Percentiles rank a stretch among this genome's conserved stretches.
phyloP scores from a whole-genome alignment of 2,888 invertebrate genomes.

The Chloromyia formosa region DNA sequence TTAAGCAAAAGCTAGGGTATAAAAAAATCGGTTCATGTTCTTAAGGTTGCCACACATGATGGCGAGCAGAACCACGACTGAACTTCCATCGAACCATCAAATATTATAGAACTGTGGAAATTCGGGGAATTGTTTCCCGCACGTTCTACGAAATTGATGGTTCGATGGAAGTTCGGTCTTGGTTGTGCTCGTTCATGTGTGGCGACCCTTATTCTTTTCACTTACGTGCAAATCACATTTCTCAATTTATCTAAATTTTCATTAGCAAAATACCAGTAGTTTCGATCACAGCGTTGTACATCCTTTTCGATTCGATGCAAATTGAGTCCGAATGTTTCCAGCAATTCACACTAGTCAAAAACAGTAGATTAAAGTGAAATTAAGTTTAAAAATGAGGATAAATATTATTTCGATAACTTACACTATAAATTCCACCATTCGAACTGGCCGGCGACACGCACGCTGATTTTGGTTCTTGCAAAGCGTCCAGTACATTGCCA shows the following conservation, averaged over 20 bases:
- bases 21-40: no score
- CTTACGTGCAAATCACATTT: constrained; percentile 96
- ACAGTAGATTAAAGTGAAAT: constrained; percentile 53
- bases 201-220: not conserved
- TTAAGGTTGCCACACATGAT: no score
- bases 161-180: no score
- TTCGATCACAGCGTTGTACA: constrained; percentile 93
- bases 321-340: constrained; percentile 87
- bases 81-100: no score
- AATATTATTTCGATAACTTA: constrained; percentile 64
- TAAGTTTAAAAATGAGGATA: not conserved
- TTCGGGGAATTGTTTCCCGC: no score
- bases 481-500: constrained; percentile 57
- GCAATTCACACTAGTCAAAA: constrained; percentile 76
- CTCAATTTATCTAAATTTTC: constrained; percentile 91
- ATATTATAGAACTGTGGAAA: no score
- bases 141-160: no score
- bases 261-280: constrained; percentile 90
- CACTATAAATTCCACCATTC: constrained; percentile 89
- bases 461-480: constrained; percentile 67
- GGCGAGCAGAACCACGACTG: no score
- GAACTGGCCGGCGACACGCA: constrained; percentile 89
- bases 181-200: no score
- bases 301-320: constrained; percentile 96
- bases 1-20: not conserved